phyloP scores from a whole-genome alignment of 1,140 invertebrate species.

The Euwallacea similis region DNA sequence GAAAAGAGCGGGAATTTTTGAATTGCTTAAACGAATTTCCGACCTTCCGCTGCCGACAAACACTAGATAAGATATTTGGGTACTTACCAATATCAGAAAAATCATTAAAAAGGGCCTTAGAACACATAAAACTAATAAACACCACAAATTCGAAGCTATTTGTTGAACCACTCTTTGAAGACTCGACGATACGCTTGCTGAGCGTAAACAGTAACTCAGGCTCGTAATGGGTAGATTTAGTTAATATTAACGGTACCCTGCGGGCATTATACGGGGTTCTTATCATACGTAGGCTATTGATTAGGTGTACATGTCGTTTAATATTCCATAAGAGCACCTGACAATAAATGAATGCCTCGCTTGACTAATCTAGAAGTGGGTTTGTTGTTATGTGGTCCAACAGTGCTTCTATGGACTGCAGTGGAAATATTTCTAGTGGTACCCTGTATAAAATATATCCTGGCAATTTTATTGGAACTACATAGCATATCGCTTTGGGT shows the following conservation, averaged over 20 bases:
- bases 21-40: no score
- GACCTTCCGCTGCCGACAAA: no score
- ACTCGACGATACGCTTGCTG: constrained; percentile 50
- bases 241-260: constrained; percentile 32
- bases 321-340: background rate
- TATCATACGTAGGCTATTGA: constrained; percentile 12
- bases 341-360: no score
- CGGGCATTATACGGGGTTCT: constrained; percentile 24
- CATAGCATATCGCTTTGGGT: background rate
- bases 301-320: background rate
- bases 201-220: constrained; percentile 52
- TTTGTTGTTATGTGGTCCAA: no score
- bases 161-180: constrained; percentile 47
- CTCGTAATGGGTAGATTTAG: constrained; percentile 43
- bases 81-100: constrained; percentile 49
- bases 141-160: constrained; percentile 45
- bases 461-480: background rate
- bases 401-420: no score
- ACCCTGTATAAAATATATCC: background rate
- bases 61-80: no score
- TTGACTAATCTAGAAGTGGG: no score
- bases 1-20: no score
- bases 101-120: constrained; percentile 48
- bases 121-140: constrained; percentile 46
- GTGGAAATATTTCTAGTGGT: background rate